These are phyloP conservation scores for Percopsis transmontana DNA, from an alignment of 2,113 vertebrate species.

Conservation along the genomic window DNA sequence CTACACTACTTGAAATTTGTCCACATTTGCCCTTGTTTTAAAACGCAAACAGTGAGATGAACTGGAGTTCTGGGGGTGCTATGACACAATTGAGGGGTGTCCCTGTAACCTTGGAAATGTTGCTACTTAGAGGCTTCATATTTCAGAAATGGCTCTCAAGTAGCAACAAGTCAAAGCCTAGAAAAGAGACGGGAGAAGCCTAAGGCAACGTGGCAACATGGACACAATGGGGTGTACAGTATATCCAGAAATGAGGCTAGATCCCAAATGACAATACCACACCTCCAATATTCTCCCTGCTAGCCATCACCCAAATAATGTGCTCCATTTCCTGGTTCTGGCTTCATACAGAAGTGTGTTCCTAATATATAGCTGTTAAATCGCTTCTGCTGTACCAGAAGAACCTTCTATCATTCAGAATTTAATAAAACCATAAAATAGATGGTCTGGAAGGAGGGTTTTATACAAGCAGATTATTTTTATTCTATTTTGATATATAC, in stretches of 20 bases:
- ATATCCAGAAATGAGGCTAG: slow-evolving; percentile 52
- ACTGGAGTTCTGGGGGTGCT: no score
- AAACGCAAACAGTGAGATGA: no score
- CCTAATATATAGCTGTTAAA: slow-evolving; percentile 38
- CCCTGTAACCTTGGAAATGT: no score
- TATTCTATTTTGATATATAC: not conserved
- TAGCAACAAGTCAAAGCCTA: not conserved
- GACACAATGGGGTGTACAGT: slow-evolving; percentile 16
- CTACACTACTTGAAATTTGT: no score
- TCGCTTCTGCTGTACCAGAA: not conserved
- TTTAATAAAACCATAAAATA: slow-evolving; percentile 15
- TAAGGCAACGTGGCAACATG: not conserved
- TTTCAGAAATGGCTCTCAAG: not conserved
- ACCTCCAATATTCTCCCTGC: slow-evolving; percentile 9
- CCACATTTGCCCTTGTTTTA: no score
- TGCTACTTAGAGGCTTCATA: no score
- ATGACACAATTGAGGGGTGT: no score
- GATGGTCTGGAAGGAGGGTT: not conserved
- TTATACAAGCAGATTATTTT: not conserved
- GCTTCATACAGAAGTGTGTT: slow-evolving; percentile 13
- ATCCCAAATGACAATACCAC: slow-evolving; percentile 30
- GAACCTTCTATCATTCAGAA: slow-evolving; percentile 13
- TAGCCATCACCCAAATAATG: slow-evolving; percentile 36
- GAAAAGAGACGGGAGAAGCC: not conserved
- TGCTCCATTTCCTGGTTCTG: slow-evolving; percentile 11